Evolutionary conservation across 2,888 invertebrate genomes (phyloP), one percentile per base, ranked within the genome.

Genomic region (Athalia circularis): DNA sequence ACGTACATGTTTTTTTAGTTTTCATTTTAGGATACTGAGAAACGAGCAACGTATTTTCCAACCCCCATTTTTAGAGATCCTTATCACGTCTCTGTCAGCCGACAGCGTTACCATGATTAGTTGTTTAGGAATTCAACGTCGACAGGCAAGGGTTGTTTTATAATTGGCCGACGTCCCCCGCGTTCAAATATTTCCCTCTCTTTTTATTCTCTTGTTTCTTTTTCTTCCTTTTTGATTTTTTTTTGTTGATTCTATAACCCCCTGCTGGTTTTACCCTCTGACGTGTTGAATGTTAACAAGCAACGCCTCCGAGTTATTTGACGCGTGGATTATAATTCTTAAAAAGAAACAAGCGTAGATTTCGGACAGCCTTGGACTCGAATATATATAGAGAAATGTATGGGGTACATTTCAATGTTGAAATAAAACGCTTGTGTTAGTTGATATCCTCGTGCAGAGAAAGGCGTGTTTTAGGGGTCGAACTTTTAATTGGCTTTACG

Each of bases 401-500:
- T 29, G 15, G 43, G 13, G 52, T 29, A 52, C 68, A 13, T 47
- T 59, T 13, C 15, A 59, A 29, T 15, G 15, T 29, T 3, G 11
- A 11, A 6, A 48, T 13, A 8, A n/a, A 48, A 8, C 3, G 45
- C n/a, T 13, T 29, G 11, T 29, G n/a, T 29, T 15, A 29, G 50
- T 15, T 62, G n/a, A 70, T 57, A 47, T 8, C 7, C 62, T 29
- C 5, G 57, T 47, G 52, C 70, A n/a, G 29, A 67, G 77, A 64
- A 13, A 79, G 78, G 81, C 82, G 84, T 82, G 82, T 83, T 81
- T 80, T 80, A 81, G 81, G 82, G 82, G 82, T 81, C 81, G 79
- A 80, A 82, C 80, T 80, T 84, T 84, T 84, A 83, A 84, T 83
- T 84, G 83, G 84, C 80, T 81, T 80, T 80, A 81, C 81, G 75